Conservation (phyloP, 2,888 invertebrate genomes). For the Chrysolina oricalcia region DNA sequence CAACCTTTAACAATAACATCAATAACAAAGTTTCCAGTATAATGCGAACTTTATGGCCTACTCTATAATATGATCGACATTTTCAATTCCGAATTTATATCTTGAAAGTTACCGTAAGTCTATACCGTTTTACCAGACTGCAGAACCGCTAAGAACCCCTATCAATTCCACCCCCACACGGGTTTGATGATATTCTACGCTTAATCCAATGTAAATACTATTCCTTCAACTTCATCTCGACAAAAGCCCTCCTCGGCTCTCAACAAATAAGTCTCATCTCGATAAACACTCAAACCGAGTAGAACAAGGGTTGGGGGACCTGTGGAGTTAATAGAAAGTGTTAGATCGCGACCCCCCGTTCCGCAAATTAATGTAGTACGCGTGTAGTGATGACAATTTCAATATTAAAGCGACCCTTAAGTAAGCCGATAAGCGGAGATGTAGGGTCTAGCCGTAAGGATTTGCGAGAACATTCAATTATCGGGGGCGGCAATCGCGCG, state of each 20-base stretch:
- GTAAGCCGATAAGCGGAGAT: constrained; percentile 64
- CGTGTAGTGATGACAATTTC: constrained; percentile 66
- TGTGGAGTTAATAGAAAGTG: constrained; percentile 35
- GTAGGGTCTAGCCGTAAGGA: constrained; percentile 60
- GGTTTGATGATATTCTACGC: not conserved
- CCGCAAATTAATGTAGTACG: constrained; percentile 65
- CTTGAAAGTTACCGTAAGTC: too few species aligned
- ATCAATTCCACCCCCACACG: not conserved
- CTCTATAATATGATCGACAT: too few species aligned
- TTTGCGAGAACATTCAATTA: constrained; percentile 66
- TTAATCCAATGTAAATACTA: not conserved
- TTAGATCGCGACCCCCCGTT: constrained; percentile 37
- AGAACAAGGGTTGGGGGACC: constrained; percentile 18
- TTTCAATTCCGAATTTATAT: too few species aligned
- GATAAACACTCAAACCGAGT: constrained; percentile 27
- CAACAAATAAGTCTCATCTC: constrained; percentile 30
- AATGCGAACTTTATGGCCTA: too few species aligned
- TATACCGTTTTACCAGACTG: too few species aligned
- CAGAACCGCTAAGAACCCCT: not conserved
- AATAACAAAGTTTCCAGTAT: too few species aligned
- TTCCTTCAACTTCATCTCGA: not conserved
- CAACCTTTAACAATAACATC: too few species aligned
- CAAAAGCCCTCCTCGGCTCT: not conserved
- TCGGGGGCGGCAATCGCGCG: constrained; percentile 49
- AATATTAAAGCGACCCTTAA: constrained; percentile 65